Evolutionary conservation across 2,113 vertebrate genomes (phyloP).

Genomic region (Paramisgurnus dabryanus): DNA sequence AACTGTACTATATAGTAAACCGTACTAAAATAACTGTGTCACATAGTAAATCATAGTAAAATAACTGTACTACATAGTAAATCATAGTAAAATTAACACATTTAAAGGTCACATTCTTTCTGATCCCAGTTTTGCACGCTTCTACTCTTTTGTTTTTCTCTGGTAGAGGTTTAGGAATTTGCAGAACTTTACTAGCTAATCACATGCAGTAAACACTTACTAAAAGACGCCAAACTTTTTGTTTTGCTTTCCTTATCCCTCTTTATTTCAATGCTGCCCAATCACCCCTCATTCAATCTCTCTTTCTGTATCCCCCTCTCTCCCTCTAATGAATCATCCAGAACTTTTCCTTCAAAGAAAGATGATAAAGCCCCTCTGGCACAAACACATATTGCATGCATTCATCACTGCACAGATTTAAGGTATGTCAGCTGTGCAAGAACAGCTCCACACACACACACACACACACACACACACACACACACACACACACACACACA

Average conservation of each 20-base stretch:
- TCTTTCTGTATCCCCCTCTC: constrained; percentile 42
- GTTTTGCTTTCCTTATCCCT: not conserved
- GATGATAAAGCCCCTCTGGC: constrained; percentile 74
- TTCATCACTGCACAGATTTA: constrained; percentile 71
- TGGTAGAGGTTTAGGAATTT: not conserved
- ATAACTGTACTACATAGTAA: too few relatives aligned
- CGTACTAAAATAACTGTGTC: too few relatives aligned
- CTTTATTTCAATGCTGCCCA: not conserved
- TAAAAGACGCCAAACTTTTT: not conserved
- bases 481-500: constrained; percentile 2
- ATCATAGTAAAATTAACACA: too few relatives aligned
- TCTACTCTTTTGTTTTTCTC: too few relatives aligned
- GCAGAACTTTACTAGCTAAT: not conserved
- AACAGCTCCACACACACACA: constrained; percentile 32
- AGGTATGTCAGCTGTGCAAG: constrained; percentile 56
- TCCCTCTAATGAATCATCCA: constrained; percentile 71
- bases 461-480: constrained; percentile 40
- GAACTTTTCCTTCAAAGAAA: constrained; percentile 67
- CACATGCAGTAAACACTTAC: not conserved
- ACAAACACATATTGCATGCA: constrained; percentile 75
- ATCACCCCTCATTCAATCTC: constrained; percentile 33
- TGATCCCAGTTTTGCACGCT: too few relatives aligned
- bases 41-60: too few relatives aligned
- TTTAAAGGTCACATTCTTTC: too few relatives aligned
- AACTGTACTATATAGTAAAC: too few relatives aligned